A percentile compares a stretch with the other conserved stretches of the same genome.
Conservation (phyloP, 1,140 invertebrate species). For the Pseudomyrmex gracilis region DNA sequence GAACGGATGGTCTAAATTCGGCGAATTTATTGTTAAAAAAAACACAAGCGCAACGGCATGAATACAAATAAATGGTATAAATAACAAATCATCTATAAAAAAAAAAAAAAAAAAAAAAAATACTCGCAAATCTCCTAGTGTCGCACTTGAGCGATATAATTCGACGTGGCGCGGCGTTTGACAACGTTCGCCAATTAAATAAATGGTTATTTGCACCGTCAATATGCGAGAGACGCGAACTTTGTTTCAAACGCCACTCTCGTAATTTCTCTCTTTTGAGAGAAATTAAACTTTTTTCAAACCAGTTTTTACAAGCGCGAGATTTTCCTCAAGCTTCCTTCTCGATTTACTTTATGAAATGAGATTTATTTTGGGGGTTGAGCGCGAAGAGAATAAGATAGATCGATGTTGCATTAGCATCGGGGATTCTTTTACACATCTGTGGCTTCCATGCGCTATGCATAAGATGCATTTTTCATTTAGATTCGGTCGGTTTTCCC, state of each 20-base stretch:
- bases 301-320: neutral
- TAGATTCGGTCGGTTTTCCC: constrained; percentile 13
- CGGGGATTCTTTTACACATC: constrained; percentile 15
- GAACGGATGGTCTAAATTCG: constrained; percentile 4
- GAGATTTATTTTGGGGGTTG: constrained; percentile 37
- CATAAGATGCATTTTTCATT: constrained; percentile 57
- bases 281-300: constrained; percentile 25
- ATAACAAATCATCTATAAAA: constrained; percentile 35
- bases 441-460: constrained; percentile 35
- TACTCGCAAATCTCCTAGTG: constrained; percentile 28
- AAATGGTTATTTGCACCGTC: constrained; percentile 8
- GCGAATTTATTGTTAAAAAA: too few relatives aligned
- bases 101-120: neutral
- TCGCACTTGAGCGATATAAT: constrained; percentile 37
- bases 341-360: constrained; percentile 23
- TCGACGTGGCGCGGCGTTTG: constrained; percentile 40
- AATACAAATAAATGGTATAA: too few relatives aligned
- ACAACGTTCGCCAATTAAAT: constrained; percentile 46
- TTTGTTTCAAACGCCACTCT: constrained; percentile 12
- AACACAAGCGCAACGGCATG: too few relatives aligned
- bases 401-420: constrained; percentile 56
- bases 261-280: constrained; percentile 11
- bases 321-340: neutral
- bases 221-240: constrained; percentile 1
- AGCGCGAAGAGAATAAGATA: constrained; percentile 31